Percentiles rank a stretch among this genome's conserved stretches.
phyloP scores from a whole-genome alignment of 2,888 invertebrate species.

The Periphyllus acericola region DNA sequence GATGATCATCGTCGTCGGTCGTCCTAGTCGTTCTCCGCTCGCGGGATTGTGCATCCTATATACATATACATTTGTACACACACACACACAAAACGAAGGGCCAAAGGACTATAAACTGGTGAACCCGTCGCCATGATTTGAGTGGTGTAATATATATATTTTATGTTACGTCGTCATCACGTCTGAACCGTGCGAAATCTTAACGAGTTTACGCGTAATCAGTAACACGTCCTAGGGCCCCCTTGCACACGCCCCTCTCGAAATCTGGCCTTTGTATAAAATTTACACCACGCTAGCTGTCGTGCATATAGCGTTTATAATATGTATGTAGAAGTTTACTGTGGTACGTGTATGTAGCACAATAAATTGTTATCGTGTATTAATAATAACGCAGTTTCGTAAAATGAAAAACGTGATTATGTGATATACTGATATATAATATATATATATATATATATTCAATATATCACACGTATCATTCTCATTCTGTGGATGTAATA shows the following conservation, averaged over 20 bases:
- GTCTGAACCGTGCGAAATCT: background rate
- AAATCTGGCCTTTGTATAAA: background rate
- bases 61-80: background rate
- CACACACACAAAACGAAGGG: constrained; percentile 19
- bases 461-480: no score
- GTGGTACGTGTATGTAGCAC: background rate
- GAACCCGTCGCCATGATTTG: constrained; percentile 23
- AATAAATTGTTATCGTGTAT: background rate
- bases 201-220: background rate
- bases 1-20: background rate
- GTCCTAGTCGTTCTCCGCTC: background rate
- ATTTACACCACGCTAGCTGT: background rate
- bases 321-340: no score
- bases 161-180: background rate
- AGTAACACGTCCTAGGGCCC: background rate
- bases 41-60: background rate
- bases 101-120: background rate
- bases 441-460: no score
- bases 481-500: background rate
- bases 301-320: no score
- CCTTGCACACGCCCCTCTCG: background rate
- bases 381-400: no score
- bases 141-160: background rate
- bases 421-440: no score
- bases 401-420: no score